Conservation (phyloP, 2,888 invertebrate species). For the Ommatoiulus sabulosus region DNA sequence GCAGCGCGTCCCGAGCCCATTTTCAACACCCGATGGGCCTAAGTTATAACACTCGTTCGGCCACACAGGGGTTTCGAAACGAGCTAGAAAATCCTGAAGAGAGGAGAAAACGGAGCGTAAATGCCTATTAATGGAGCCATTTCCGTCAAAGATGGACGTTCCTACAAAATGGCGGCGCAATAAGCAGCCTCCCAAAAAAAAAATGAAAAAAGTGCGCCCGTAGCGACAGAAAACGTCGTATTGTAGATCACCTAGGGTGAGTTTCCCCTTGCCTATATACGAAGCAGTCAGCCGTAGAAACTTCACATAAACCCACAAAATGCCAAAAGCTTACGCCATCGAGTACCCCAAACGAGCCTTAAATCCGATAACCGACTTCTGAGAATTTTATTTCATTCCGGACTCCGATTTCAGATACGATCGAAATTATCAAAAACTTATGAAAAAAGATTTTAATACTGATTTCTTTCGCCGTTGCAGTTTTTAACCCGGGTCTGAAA, state of each 20-base stretch:
- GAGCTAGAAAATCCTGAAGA: not conserved
- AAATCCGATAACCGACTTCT: too few relatives aligned
- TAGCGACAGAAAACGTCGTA: conserved; percentile 22
- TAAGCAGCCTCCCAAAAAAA: not conserved
- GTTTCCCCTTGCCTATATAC: conserved; percentile 9
- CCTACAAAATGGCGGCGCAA: conserved; percentile 3
- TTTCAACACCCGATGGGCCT: too few relatives aligned
- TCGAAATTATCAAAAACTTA: too few relatives aligned
- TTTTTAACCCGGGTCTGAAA: too few relatives aligned
- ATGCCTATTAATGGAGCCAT: conserved; percentile 20
- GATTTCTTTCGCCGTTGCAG: too few relatives aligned
- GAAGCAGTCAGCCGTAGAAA: conserved; percentile 3
- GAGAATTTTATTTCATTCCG: too few relatives aligned
- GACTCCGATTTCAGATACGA: too few relatives aligned
- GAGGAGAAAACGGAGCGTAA: not conserved
- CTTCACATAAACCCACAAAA: not conserved
- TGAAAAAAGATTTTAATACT: too few relatives aligned
- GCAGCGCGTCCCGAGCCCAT: not conserved
- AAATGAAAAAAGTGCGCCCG: not conserved
- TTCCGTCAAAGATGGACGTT: not conserved
- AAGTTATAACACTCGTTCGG: not conserved
- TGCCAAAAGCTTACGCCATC: too few relatives aligned
- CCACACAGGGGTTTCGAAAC: not conserved
- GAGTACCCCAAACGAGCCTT: too few relatives aligned
- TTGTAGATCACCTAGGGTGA: conserved; percentile 37